These are phyloP conservation scores for Rhabdomys pumilio DNA, from an alignment of 2,797 vertebrate genomes.

Conservation along the genomic window DNA sequence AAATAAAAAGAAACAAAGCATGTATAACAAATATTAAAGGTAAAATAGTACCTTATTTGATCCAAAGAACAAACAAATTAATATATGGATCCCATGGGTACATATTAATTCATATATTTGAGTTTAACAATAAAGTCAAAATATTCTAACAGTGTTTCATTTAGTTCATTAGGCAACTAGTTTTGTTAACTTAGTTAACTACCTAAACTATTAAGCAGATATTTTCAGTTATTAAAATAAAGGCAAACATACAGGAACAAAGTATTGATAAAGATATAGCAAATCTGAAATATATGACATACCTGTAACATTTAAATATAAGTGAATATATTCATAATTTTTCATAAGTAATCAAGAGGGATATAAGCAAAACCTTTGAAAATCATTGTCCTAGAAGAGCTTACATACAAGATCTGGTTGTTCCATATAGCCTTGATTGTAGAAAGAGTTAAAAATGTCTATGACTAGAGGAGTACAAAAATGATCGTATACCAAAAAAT, in stretches of 20 bases:
- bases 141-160: slow-evolving; percentile 55
- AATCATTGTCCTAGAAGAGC: slow-evolving; percentile 9
- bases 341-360: slow-evolving; percentile 16
- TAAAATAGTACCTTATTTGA: slow-evolving; percentile 42
- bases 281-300: slow-evolving; percentile 15
- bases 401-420: slow-evolving; percentile 28
- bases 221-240: slow-evolving; percentile 61
- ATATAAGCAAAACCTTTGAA: slow-evolving; percentile 57
- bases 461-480: slow-evolving; percentile 48
- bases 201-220: slow-evolving; percentile 5
- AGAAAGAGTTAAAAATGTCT: slow-evolving; percentile 62
- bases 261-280: slow-evolving; percentile 37
- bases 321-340: slow-evolving; percentile 54
- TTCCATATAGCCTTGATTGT: slow-evolving; percentile 13
- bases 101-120: slow-evolving; percentile 52
- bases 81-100: slow-evolving; percentile 4
- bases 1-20: slow-evolving; percentile 7
- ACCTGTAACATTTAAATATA: slow-evolving; percentile 26
- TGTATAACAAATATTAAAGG: slow-evolving; percentile 35
- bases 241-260: slow-evolving; percentile 31
- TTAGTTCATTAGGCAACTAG: background rate
- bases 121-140: slow-evolving; percentile 55
- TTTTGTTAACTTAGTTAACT: slow-evolving; percentile 41
- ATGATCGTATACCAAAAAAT: background rate
- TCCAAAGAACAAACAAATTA: slow-evolving; percentile 53